Evolutionary conservation across 2,797 vertebrate genomes (phyloP), one percentile per base, ranked within the genome.

Genomic region (Clarias pachynema): DNA sequence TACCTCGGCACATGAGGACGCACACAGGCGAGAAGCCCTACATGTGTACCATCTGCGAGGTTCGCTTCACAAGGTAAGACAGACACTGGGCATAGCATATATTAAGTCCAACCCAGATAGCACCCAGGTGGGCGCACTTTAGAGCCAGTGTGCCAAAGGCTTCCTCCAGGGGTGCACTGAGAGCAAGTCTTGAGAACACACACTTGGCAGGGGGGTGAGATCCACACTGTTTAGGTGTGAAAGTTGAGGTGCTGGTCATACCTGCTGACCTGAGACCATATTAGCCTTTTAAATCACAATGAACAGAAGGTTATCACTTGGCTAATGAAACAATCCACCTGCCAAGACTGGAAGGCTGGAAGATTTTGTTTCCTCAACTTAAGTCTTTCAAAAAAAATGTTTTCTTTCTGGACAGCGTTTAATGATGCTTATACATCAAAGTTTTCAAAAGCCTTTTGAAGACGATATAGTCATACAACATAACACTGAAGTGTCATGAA

Each of bases 11-110:
- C 94, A 99, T 99, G 98, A 96, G 98, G 89, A 99, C 98, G 4
- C 98, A 99, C 90, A 99, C 98, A 0, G 98, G 98, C 87, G 98
- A 99, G 94, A 99, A 99, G 93, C 98, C 98, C 22, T 99, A 99
- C 91, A 98, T 98, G 97, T 99, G 98, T 93, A 98, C 92, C 89
- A 99, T 99, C 95, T 99, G 98, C 81, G 98, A 99, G 93, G 98
- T 99, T 85, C 97, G 98, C 89, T 99, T 99, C 91, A 99, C 98
- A 95, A 98, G 98, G 98, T 99, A 92, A 74, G 96, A 90, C 0
- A 72, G 44, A 16, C n/a, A 63, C 82, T 49, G 53, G 56, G 84
- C 60, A 84, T 8, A 24, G 81, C 18, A 77, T 49, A 78, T 73
- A 56, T 72, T 57, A 40, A n/a, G 16, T 20, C 16, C 12, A 84